Percentiles rank a stretch among this genome's conserved stretches.
phyloP scores from a whole-genome alignment of 2,113 vertebrate genomes.

The Pardalotus punctatus region DNA sequence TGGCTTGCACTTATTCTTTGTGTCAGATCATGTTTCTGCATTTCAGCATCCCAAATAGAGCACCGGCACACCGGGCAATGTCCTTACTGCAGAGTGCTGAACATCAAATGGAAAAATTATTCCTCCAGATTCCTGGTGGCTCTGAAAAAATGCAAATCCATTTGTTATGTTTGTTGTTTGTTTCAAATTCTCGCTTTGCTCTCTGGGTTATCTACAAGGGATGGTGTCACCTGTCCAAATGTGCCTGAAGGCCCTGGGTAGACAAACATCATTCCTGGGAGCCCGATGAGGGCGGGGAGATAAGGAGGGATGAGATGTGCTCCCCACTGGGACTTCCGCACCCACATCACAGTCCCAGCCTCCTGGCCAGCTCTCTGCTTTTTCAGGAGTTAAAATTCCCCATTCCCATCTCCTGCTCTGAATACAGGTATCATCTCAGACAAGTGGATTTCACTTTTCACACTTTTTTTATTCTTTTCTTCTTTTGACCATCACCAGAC shows the following conservation, averaged over 20 bases:
- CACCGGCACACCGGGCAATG: not conserved
- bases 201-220: not conserved
- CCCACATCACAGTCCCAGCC: not conserved
- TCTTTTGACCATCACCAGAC: not conserved
- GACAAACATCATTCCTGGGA: not conserved
- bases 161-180: not conserved
- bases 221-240: not conserved
- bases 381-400: not conserved
- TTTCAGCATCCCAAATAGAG: not conserved
- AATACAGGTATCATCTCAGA: not conserved
- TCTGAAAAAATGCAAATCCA: not conserved
- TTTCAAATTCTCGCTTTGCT: not conserved
- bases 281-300: not conserved
- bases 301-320: not conserved
- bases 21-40: not conserved
- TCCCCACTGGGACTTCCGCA: not conserved
- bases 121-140: not conserved
- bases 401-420: not conserved
- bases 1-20: not conserved
- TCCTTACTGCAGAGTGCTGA: not conserved
- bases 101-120: not conserved
- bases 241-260: not conserved
- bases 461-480: not conserved
- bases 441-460: not conserved
- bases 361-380: not conserved